Percentiles rank a stretch among this genome's conserved stretches.
Evolutionary conservation across 2,797 vertebrate species (phyloP).

Genomic region (Petrocephalus schoutedeni): DNA sequence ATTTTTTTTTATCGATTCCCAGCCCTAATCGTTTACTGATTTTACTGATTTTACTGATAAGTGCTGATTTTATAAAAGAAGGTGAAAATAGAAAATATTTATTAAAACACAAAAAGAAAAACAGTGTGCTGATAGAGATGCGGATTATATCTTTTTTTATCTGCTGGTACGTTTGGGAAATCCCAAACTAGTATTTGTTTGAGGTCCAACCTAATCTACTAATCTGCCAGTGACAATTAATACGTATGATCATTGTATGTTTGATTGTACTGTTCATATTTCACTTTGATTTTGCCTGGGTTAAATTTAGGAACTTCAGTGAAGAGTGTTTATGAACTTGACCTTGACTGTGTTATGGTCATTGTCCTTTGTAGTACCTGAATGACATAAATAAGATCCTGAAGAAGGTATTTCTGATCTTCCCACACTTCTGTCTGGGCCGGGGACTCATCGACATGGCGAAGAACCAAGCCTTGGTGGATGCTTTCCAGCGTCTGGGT

Average conservation of each 20-base stretch:
- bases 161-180: not conserved
- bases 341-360: not conserved
- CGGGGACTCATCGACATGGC: conserved; percentile 90
- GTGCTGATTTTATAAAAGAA: not conserved
- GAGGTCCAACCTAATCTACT: not conserved
- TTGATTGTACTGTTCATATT: not conserved
- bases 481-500: conserved; percentile 81
- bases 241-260: not conserved
- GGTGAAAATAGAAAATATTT: not conserved
- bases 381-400: conserved; percentile 75
- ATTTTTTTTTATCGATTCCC: not conserved
- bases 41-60: not conserved
- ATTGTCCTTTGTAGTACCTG: conserved; percentile 60
- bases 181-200: not conserved
- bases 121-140: not conserved
- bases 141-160: not conserved
- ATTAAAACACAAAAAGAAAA: not conserved
- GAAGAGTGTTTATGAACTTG: not conserved
- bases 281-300: not conserved
- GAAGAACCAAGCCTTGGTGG: conserved; percentile 81
- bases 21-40: not conserved
- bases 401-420: conserved; percentile 85
- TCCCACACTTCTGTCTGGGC: conserved; percentile 91
- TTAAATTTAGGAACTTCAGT: not conserved
- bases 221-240: not conserved